Conservation (phyloP, 2,113 vertebrate genomes). For the Mugil cephalus region DNA sequence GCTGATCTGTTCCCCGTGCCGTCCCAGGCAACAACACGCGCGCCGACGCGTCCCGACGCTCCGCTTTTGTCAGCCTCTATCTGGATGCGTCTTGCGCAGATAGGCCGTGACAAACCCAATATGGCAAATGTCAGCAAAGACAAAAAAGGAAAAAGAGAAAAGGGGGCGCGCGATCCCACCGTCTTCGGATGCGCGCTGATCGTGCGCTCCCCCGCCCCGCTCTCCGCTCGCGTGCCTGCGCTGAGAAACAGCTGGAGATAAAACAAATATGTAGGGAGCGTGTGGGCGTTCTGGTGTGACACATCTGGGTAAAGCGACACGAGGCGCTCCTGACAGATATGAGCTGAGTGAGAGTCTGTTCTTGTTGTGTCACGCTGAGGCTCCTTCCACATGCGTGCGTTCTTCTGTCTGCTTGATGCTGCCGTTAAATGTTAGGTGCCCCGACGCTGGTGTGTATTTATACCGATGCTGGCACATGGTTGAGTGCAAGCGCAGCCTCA, state of each 20-base stretch:
- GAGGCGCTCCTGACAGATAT: constrained; percentile 69
- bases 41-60: constrained; percentile 38
- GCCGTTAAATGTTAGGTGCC: constrained; percentile 59
- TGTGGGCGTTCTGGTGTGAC: constrained; percentile 61
- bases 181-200: constrained; percentile 31
- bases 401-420: constrained; percentile 40
- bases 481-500: constrained; percentile 5
- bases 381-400: constrained; percentile 63
- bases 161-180: background rate
- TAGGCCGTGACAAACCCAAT: constrained; percentile 45
- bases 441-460: constrained; percentile 28
- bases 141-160: constrained; percentile 30
- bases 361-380: constrained; percentile 62
- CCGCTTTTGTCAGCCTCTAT: constrained; percentile 50
- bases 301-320: constrained; percentile 68
- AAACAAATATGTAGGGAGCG: constrained; percentile 41
- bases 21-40: constrained; percentile 12
- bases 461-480: background rate
- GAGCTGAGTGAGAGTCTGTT: constrained; percentile 60
- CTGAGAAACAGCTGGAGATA: constrained; percentile 62
- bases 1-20: constrained; percentile 36
- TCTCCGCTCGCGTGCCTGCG: background rate
- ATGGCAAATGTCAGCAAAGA: constrained; percentile 53
- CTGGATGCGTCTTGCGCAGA: constrained; percentile 25
- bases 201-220: background rate